phyloP scores from a whole-genome alignment of 1,140 invertebrate species.

The Drosophila kurseongensis region DNA sequence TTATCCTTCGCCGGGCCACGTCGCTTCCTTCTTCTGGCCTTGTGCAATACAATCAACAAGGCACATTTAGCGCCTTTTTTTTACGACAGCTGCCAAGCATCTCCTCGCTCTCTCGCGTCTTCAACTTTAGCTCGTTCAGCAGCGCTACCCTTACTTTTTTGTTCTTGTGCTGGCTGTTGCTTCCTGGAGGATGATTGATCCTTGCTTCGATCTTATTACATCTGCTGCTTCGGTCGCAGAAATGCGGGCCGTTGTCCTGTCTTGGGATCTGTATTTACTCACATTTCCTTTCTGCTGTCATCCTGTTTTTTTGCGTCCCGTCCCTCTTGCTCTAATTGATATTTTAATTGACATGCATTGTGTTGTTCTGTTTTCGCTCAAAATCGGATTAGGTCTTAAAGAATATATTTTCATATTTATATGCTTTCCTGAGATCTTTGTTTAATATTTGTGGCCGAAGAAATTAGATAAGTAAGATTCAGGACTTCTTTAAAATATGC shows the following conservation, averaged over 20 bases:
- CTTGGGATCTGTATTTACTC: conserved; percentile 21
- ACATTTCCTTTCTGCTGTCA: conserved; percentile 2
- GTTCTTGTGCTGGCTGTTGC: conserved; percentile 54
- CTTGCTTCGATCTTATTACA: conserved; percentile 69
- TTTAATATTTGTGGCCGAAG: neutral
- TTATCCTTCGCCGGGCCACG: conserved; percentile 29
- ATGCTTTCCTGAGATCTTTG: neutral
- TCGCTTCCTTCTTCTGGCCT: conserved; percentile 35
- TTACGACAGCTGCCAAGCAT: conserved; percentile 70
- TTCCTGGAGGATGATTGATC: conserved; percentile 73
- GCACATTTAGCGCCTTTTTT: conserved; percentile 65
- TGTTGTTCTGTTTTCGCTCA: neutral
- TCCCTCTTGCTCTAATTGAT: conserved; percentile 41
- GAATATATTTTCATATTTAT: neutral
- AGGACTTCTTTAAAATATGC: neutral
- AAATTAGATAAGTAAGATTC: too few species aligned
- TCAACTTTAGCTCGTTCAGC: conserved; percentile 13
- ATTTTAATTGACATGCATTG: conserved; percentile 28
- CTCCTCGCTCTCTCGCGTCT: conserved; percentile 19
- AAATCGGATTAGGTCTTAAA: conserved; percentile 7
- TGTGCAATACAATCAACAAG: conserved; percentile 24
- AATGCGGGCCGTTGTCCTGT: conserved; percentile 45
- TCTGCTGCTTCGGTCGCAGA: conserved; percentile 53
- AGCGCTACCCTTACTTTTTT: conserved; percentile 61
- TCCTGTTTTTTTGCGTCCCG: conserved; percentile 8